Base-by-base conservation (phyloP, 2,113 vertebrate species). In the Mastomys coucha region DNA sequence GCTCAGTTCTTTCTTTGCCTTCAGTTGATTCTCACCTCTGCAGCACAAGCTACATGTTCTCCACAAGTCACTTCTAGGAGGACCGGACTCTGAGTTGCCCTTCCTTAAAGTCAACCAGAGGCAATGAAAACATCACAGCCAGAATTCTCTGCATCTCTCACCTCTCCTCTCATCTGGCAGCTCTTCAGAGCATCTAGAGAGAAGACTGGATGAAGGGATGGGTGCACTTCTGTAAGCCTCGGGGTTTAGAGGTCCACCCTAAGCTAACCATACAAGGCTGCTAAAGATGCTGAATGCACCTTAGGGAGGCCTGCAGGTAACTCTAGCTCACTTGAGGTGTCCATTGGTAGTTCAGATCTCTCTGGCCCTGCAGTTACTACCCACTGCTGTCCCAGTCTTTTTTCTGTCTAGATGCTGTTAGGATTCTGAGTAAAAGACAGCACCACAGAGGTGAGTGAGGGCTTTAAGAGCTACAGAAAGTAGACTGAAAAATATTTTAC, bases 351-450 rank as follows among this genome's bases (percentile, higher is more conserved):
- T 33, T 13, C 73, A 51, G 39, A 1, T 82, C 36, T 91, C 13
- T 60, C 65, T 45, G 39, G 28, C 12, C 1, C 82, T 1, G 0
- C 89, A 67, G 53, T 63, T 94, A 56, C 28, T 31, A 9, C 2
- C 28, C 36, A 20, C 16, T 78, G 8, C 51, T 33, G 31, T 58
- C 56, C 20, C 76, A 63, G 84, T 91, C 85, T 92, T 69, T 76
- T 16, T 94, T 96, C 75, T 88, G 73, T 75, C 39, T 39, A 91
- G 45, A 73, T 85, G 69, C 49, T 89, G 31, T 63, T 56, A 33
- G 1, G 42, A 22, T 76, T 91, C 33, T 88, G 39, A 73, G 65
- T 81, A 72, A 80, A 87, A 95, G 53, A 91, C 75, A 77, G 20
- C 56, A 69, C 76, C 53, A 67, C 45, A 53, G 67, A 93, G n/a